These are phyloP conservation scores for Diadumene lineata DNA, from an alignment of 92 coral and sea anemone species.

Conservation along the genomic window DNA sequence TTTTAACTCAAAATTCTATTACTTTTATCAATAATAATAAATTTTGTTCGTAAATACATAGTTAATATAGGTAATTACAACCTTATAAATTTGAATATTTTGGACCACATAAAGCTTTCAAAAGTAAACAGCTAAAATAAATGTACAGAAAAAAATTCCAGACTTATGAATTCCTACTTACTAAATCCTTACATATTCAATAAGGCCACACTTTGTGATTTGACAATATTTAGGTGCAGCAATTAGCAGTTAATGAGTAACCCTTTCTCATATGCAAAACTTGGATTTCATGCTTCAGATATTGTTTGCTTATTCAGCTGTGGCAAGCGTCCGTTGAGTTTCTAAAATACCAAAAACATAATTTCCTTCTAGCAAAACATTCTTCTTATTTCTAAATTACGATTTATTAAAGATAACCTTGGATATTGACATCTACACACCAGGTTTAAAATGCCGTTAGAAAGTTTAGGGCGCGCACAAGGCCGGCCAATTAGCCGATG, in stretches of 20 bases:
- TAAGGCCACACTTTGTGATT: not conserved
- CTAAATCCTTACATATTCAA: not conserved
- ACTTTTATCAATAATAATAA: too few species aligned
- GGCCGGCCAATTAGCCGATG: too few species aligned
- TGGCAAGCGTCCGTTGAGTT: not conserved
- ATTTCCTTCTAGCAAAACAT: not conserved
- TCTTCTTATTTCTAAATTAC: not conserved
- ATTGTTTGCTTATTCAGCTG: constrained; percentile 22
- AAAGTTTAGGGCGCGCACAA: not conserved
- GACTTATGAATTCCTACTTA: not conserved
- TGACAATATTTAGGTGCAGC: not conserved
- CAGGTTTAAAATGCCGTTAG: too few species aligned
- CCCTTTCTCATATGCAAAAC: not conserved
- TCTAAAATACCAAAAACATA: not conserved
- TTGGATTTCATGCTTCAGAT: not conserved
- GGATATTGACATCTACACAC: not conserved
- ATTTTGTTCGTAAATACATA: too few species aligned
- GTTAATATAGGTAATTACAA: too few species aligned
- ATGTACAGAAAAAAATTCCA: not conserved
- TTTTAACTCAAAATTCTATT: too few species aligned
- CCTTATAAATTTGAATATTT: too few species aligned
- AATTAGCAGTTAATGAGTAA: not conserved
- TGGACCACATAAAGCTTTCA: not conserved
- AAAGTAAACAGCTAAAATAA: not conserved
- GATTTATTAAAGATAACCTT: not conserved